phyloP scores from a whole-genome alignment of 2,113 vertebrate genomes.

The Columba livia region DNA sequence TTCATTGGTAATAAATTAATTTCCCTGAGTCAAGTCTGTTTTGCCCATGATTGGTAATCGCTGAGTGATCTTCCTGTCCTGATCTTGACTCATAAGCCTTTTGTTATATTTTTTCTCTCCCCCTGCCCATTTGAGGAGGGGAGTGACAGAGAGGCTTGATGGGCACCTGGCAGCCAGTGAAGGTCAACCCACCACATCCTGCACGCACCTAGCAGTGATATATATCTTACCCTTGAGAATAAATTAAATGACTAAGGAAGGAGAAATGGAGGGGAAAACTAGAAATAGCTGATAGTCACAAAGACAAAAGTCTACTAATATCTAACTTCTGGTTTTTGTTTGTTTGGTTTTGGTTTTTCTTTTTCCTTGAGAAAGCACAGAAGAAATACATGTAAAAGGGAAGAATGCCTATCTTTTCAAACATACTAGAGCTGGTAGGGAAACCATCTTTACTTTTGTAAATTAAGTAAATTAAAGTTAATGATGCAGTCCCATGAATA shows the following conservation, averaged over 20 bases:
- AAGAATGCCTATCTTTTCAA: not conserved
- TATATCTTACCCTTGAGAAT: not conserved
- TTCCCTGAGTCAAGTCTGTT: not conserved
- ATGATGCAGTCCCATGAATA: not conserved
- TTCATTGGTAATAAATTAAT: not conserved
- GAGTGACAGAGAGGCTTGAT: not conserved
- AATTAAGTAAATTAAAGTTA: not conserved
- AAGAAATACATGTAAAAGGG: not conserved
- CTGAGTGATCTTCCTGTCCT: not conserved
- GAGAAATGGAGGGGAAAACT: not conserved
- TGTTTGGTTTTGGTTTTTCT: too few relatives aligned
- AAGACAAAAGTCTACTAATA: not conserved
- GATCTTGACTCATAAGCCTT: rapidly evolving
- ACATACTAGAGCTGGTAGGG: not conserved
- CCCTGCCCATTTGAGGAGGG: not conserved
- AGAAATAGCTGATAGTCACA: not conserved
- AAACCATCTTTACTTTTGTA: not conserved
- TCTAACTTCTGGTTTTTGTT: not conserved
- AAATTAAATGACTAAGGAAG: not conserved
- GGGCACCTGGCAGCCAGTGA: not conserved
- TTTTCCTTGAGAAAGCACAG: not conserved
- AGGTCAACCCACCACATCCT: not conserved
- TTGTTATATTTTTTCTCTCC: not conserved
- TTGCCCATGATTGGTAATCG: not conserved
- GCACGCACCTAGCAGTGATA: not conserved